These are phyloP conservation scores for Grus americana DNA, from an alignment of 2,113 vertebrate genomes.

Conservation along the genomic window DNA sequence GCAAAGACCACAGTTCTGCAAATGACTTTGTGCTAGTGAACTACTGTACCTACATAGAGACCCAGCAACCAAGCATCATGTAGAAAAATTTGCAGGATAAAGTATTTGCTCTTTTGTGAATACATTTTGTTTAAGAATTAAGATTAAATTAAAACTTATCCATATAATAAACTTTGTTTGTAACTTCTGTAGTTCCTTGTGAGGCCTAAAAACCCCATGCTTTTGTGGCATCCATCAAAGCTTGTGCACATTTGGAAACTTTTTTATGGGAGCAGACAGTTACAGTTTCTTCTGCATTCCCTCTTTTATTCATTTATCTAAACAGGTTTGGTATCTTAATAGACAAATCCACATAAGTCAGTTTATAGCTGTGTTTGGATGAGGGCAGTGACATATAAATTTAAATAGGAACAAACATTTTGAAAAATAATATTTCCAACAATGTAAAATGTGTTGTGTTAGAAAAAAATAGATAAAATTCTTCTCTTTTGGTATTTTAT, in stretches of 20 bases:
- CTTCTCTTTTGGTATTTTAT: not conserved
- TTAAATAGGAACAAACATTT: not conserved
- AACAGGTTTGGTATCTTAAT: not conserved
- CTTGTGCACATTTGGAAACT: not conserved
- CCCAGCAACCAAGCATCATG: rapidly evolving
- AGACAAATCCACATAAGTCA: not conserved
- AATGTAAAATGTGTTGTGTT: not conserved
- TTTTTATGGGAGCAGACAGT: not conserved
- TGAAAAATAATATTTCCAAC: not conserved
- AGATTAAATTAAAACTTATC: not conserved
- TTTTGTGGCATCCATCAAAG: not conserved
- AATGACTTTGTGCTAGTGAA: not conserved
- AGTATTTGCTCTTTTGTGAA: not conserved
- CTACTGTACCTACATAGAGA: not conserved
- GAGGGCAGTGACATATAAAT: not conserved
- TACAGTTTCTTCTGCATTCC: not conserved
- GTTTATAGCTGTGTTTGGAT: not conserved
- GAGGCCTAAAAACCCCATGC: not conserved
- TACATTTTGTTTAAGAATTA: not conserved
- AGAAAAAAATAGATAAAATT: not conserved
- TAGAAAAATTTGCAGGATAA: not conserved
- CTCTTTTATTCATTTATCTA: not conserved
- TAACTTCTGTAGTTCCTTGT: not conserved
- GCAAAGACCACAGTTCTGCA: not conserved
- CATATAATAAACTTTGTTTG: not conserved